Percentiles rank a stretch among this genome's conserved stretches.
These are phyloP conservation scores for Magallana angulata DNA, from an alignment of 1,140 invertebrate genomes.

Conservation along the genomic window DNA sequence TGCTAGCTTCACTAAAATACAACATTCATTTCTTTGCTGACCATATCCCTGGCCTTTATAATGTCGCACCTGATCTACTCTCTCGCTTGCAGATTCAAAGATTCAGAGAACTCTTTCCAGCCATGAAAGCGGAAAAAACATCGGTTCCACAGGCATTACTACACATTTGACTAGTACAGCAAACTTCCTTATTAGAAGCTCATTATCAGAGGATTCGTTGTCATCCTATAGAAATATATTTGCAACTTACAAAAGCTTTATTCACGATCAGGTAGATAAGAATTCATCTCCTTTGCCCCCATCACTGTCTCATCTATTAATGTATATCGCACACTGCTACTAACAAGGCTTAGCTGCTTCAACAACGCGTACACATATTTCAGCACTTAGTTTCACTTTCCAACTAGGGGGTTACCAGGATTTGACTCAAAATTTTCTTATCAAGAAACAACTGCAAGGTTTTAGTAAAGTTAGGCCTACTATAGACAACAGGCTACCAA, in stretches of 20 bases:
- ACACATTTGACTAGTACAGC: background rate
- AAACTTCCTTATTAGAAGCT: background rate
- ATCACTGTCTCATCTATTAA: background rate
- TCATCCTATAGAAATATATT: background rate
- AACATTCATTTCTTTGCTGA: conserved; percentile 50
- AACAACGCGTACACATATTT: background rate
- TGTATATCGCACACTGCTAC: background rate
- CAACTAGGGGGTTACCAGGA: background rate
- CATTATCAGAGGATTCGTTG: background rate
- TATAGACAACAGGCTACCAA: background rate
- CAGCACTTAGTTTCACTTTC: background rate
- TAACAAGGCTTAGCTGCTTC: background rate
- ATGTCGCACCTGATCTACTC: conserved; percentile 49
- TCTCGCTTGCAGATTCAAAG: conserved; percentile 52
- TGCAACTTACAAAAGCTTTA: background rate
- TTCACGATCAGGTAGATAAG: background rate
- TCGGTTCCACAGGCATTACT: background rate
- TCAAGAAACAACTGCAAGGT: background rate
- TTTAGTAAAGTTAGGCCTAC: background rate
- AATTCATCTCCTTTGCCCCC: background rate
- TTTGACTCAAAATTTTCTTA: background rate
- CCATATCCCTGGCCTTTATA: conserved; percentile 46
- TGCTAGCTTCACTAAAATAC: conserved; percentile 3
- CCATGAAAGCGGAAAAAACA: background rate
- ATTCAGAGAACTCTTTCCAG: background rate